phyloP scores from a whole-genome alignment of 2,888 invertebrate genomes.

The Orthosia incerta region DNA sequence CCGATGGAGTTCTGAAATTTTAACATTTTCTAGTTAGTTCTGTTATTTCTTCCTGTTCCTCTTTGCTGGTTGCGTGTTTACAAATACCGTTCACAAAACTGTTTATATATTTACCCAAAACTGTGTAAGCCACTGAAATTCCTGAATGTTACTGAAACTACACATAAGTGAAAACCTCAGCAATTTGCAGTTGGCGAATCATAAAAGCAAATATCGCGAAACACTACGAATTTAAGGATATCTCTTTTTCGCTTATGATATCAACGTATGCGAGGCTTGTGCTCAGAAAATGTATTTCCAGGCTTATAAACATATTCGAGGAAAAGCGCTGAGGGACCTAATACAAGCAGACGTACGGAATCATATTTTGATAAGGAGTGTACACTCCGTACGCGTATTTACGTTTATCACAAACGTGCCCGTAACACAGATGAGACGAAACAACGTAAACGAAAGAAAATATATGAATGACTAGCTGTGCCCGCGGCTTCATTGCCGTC shows the following conservation, averaged over 20 bases:
- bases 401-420: slow-evolving; percentile 61
- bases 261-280: slow-evolving; percentile 72
- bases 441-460: slow-evolving; percentile 21
- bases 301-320: slow-evolving; percentile 77
- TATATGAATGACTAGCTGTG: neutral
- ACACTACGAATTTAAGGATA: slow-evolving; percentile 57
- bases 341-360: slow-evolving; percentile 73
- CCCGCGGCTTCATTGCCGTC: no score
- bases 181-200: slow-evolving; percentile 43
- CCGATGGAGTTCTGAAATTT: slow-evolving; percentile 54
- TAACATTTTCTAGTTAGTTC: slow-evolving; percentile 42
- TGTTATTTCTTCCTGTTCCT: slow-evolving; percentile 40
- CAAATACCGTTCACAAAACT: slow-evolving; percentile 25
- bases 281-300: slow-evolving; percentile 77
- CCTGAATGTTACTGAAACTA: slow-evolving; percentile 27
- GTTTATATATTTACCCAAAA: slow-evolving; percentile 24
- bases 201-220: slow-evolving; percentile 54
- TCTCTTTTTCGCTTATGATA: slow-evolving; percentile 68
- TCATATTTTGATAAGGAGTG: slow-evolving; percentile 74
- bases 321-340: slow-evolving; percentile 74
- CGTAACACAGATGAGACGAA: slow-evolving; percentile 42
- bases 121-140: slow-evolving; percentile 18
- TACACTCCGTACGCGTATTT: slow-evolving; percentile 66
- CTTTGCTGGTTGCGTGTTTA: slow-evolving; percentile 15
- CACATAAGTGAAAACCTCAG: slow-evolving; percentile 30